A percentile compares a stretch with the other conserved stretches of the same genome.
These are phyloP conservation scores for Dioctria rufipes DNA, from an alignment of 2,888 invertebrate genomes.

Conservation along the genomic window DNA sequence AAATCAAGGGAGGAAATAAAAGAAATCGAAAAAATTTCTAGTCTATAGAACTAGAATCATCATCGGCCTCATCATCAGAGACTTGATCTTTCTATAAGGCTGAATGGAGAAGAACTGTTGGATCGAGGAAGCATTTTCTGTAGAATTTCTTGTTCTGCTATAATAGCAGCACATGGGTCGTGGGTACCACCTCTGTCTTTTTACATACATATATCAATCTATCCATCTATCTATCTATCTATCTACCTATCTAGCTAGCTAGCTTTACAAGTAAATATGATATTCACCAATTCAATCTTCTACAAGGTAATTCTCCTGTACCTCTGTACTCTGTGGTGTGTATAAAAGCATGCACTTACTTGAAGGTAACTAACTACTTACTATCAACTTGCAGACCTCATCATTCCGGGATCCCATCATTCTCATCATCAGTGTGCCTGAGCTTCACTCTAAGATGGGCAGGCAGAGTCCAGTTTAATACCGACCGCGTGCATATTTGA, in stretches of 20 bases:
- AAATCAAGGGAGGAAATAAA: conserved; percentile 35
- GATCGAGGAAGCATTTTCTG: conserved; percentile 52
- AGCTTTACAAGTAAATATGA: conserved; percentile 33
- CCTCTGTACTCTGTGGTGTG: neutral
- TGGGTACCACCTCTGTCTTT: conserved; percentile 47
- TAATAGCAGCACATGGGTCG: conserved; percentile 36
- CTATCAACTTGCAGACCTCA: conserved; percentile 50
- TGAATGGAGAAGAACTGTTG: conserved; percentile 31
- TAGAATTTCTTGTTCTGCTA: conserved; percentile 44
- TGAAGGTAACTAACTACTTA: conserved; percentile 45
- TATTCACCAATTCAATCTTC: conserved; percentile 53
- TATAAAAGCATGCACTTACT: conserved; percentile 26
- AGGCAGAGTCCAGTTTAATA: conserved; percentile 49
- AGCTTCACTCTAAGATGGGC: conserved; percentile 47
- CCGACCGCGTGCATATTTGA: conserved; percentile 54
- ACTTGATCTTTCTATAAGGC: conserved; percentile 23
- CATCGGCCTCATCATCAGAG: conserved; percentile 44
- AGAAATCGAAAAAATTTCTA: conserved; percentile 33
- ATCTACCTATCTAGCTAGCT: neutral
- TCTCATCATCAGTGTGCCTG: conserved; percentile 49
- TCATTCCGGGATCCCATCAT: conserved; percentile 52
- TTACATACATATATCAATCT: too few relatives aligned
- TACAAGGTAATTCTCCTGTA: conserved; percentile 41
- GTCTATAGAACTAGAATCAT: conserved; percentile 50
- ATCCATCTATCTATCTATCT: neutral